These are phyloP conservation scores for Scaptomyza flava DNA, from an alignment of 2,888 invertebrate genomes.

Conservation along the genomic window DNA sequence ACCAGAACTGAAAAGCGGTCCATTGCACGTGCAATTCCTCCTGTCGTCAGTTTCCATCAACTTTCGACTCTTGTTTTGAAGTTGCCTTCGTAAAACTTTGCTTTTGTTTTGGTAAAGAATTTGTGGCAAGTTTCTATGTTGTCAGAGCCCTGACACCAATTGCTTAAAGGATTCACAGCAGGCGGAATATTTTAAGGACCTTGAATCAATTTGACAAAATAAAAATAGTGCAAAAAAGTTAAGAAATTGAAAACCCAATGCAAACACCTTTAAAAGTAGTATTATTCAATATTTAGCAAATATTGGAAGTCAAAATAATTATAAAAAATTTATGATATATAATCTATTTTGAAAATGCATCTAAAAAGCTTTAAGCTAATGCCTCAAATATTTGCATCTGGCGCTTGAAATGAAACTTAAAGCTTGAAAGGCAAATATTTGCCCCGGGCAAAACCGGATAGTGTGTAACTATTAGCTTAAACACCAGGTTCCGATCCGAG, in stretches of 20 bases:
- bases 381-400: not conserved
- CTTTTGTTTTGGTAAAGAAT: not conserved
- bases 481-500: not conserved
- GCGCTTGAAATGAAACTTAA: not conserved
- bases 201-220: not conserved
- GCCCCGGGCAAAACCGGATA: not conserved
- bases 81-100: not conserved
- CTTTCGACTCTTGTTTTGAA: not conserved
- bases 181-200: no score
- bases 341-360: no score
- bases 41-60: conserved; percentile 2
- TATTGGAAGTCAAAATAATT: no score
- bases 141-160: not conserved
- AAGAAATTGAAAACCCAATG: no score
- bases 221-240: not conserved
- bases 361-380: no score
- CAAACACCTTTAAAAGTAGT: no score
- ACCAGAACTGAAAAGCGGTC: conserved; percentile 26
- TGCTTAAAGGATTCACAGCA: no score
- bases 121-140: not conserved
- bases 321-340: no score
- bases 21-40: conserved; percentile 41
- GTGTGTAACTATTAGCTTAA: conserved; percentile 4
- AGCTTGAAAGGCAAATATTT: not conserved
- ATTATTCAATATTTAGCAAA: no score